Conservation (phyloP, 2,113 vertebrate species). For the Lates calcarifer region DNA sequence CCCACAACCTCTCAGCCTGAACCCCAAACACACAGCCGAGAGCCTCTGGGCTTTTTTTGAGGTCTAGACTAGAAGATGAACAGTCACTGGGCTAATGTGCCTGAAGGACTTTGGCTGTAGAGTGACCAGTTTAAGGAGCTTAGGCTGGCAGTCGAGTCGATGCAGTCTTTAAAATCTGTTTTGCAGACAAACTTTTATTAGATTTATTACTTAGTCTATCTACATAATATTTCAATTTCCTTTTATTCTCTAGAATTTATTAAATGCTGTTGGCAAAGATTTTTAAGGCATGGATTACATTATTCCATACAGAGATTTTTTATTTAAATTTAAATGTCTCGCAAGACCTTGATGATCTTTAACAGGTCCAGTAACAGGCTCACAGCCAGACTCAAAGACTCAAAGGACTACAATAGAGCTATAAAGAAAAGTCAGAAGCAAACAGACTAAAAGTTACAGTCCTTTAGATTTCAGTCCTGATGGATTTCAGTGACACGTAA, state of each 20-base stretch:
- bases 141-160: slow-evolving; percentile 19
- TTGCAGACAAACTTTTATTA: slow-evolving; percentile 17
- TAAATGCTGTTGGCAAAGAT: slow-evolving; percentile 2
- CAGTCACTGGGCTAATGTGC: not conserved
- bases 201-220: slow-evolving; percentile 18
- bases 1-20: slow-evolving; percentile 44
- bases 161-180: not conserved
- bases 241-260: slow-evolving; percentile 15
- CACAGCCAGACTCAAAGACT: not conserved
- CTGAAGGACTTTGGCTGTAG: slow-evolving; percentile 14
- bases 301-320: not conserved
- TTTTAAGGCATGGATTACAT: not conserved
- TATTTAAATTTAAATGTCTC: not conserved
- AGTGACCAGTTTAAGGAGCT: slow-evolving; percentile 20
- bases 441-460: not conserved
- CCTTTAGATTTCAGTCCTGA: not conserved
- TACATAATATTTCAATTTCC: not conserved
- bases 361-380: not conserved
- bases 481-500: not conserved
- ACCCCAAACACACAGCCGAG: slow-evolving; percentile 31
- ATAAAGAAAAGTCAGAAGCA: not conserved
- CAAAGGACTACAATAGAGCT: not conserved
- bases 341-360: not conserved
- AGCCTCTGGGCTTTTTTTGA: not conserved
- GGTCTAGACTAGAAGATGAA: slow-evolving; percentile 15